Evolutionary conservation across 2,888 invertebrate genomes (phyloP), one percentile per base, ranked within the genome.

Genomic region (Timandra comae): DNA sequence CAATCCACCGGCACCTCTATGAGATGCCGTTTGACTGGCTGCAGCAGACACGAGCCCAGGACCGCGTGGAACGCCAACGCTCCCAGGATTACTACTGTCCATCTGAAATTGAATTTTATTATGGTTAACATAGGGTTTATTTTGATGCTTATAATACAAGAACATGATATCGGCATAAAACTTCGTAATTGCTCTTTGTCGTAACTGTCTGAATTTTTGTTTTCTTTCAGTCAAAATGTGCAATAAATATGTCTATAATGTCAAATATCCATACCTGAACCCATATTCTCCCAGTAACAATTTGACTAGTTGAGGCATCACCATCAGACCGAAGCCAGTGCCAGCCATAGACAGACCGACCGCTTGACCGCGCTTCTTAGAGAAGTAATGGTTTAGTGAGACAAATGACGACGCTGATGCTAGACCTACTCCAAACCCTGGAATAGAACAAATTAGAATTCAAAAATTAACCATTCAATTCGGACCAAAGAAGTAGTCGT

Each of bases 281-380:
- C 87, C 88, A 55, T 86, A 93, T 35, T 80, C 84, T 27, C 88
- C 88, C 4, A 93, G 74, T 7, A 93, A 72, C 3, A 91, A 48
- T 28, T 89, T 87, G 39, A 93, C 91, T 38, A 91, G 86, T 63
- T 93, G 93, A 1, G 93, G 93, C 90, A 93, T 91, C 38, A 93
- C 86, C 87, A 93, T 90, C 82, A 93, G 89, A 2, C 93, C 93
- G 50, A 93, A 86, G 3, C 93, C 92, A 0, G 93, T 93, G 0
- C 93, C 93, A 1, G 93, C 93, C 88, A 93, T 91, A 0, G 93
- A 93, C 12, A 93, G 79, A 0, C 93, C 93, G 4, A 93, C 92
- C 0, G 93, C 93, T 65, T 93, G 93, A 0, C 93, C 93, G 11
- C 93, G 88, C 63, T 91, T 91, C 64, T 91, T 90, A 8, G 90